phyloP scores from a whole-genome alignment of 2,797 vertebrate species.

The Mormyrops attenuatus region DNA sequence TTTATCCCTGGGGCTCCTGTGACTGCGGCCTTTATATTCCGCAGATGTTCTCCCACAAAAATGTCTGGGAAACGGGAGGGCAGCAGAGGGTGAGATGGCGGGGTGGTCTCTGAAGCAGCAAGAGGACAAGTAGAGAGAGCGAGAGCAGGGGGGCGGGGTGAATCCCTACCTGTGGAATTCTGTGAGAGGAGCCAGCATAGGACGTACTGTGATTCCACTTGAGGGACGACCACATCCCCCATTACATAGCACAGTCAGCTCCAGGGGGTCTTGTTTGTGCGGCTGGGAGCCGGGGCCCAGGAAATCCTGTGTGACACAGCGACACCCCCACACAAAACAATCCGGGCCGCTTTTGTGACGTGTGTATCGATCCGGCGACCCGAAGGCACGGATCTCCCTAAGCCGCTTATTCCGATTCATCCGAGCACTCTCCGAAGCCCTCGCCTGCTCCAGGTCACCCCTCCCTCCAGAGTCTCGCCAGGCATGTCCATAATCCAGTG shows the following conservation, averaged over 20 bases:
- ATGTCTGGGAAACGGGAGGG: not conserved
- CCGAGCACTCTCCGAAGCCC: not conserved
- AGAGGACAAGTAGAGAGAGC: not conserved
- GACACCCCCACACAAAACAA: not conserved
- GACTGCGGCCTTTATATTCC: conserved; percentile 32
- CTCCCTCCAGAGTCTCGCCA: not conserved
- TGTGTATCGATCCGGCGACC: not conserved
- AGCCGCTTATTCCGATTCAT: not conserved
- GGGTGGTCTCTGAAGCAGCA: not conserved
- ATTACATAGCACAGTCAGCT: not conserved
- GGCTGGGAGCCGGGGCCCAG: not conserved
- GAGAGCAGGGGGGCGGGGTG: not conserved
- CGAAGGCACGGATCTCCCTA: not conserved
- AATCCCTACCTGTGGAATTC: not conserved
- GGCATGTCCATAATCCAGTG: not conserved
- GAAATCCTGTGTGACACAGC: not conserved
- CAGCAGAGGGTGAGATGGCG: not conserved
- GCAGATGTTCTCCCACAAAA: not conserved
- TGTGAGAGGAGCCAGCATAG: not conserved
- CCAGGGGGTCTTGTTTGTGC: not conserved
- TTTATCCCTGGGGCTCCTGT: conserved; percentile 30
- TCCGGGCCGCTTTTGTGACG: not conserved
- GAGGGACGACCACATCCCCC: not conserved
- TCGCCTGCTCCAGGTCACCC: not conserved
- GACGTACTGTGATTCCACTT: not conserved